Conservation (phyloP, 2,888 invertebrate species). For the Lithophane socia region DNA sequence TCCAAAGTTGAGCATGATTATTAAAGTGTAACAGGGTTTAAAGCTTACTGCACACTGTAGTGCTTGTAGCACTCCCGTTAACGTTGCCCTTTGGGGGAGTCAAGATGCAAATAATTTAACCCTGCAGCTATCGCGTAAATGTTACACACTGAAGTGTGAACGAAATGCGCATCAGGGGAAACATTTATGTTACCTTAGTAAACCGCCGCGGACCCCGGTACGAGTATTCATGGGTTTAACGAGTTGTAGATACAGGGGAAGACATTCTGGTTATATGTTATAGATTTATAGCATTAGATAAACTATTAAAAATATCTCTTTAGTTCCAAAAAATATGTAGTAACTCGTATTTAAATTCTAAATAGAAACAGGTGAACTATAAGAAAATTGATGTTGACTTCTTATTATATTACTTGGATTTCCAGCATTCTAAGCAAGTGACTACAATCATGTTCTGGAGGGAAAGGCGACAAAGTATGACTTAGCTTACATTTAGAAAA, state of each 20-base stretch:
- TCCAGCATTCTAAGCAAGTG: neutral
- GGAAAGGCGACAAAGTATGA: neutral
- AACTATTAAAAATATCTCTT: neutral
- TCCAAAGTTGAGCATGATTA: conserved; percentile 13
- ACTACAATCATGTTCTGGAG: neutral
- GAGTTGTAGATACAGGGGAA: neutral
- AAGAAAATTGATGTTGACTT: neutral
- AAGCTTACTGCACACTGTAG: conserved; percentile 18
- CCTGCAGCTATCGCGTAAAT: conserved; percentile 46
- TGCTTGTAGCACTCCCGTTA: neutral
- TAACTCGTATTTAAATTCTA: too few relatives aligned
- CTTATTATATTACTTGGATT: neutral
- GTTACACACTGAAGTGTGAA: conserved; percentile 40
- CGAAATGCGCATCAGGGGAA: conserved; percentile 45
- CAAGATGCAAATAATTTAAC: conserved; percentile 44
- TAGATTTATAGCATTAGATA: neutral
- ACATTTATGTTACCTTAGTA: conserved; percentile 29
- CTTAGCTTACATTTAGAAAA: conserved; percentile 18
- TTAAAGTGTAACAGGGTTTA: conserved; percentile 22
- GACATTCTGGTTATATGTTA: neutral
- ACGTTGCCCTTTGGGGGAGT: conserved; percentile 27
- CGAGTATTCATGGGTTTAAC: conserved; percentile 1
- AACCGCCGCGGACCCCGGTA: neutral
- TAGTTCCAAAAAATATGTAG: neutral
- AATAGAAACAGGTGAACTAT: neutral